Evolutionary conservation across 2,888 invertebrate species (phyloP), one percentile per base, ranked within the genome.

Genomic region (Acronicta aceris): DNA sequence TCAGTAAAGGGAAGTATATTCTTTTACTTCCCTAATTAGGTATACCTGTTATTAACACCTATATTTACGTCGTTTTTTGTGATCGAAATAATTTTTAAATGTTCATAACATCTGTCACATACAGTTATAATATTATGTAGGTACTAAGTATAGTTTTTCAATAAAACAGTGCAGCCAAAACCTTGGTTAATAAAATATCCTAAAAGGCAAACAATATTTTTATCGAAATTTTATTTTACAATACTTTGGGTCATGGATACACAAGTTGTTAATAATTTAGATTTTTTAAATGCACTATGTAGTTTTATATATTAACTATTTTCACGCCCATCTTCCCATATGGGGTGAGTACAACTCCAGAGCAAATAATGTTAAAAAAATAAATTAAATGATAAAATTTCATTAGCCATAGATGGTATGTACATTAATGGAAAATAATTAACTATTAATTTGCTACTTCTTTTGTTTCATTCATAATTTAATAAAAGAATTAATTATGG

Each of bases 401-500:
- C 27, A 49, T 6, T 17, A 12, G 53, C 53, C 17, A 43, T 49
- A 57, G 15, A 38, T 30, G 21, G 33, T 70, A 63, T 72, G 27
- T 74, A 70, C 70, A 76, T 50, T 49, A 48, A 47, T 16, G 25
- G 21, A 51, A 50, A 48, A 38, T 16, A 53, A 64, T 63, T 48
- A 55, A 64, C 55, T 61, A 74, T 50, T 0, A 60, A 62, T 69
- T 76, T 58, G 17, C 59, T 65, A 69, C 53, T 30, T 45, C 43
- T 49, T 21, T 51, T 21, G 36, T 51, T 56, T 58, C 25, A 36
- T 48, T 27, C 7, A 27, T 7, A 27, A 27, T 27, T 27, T 7
- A 27, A 30, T 10, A 10, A 7, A n/a, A 30, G 30, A 10, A 30
- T 30, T 30, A 30, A 30, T 21, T 21, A 21, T 2, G 21, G 21